Percentiles rank a stretch among this genome's conserved stretches.
Conservation (phyloP, 35 echinoderm and acorn worm species). For the Ophioderma brevispina region DNA sequence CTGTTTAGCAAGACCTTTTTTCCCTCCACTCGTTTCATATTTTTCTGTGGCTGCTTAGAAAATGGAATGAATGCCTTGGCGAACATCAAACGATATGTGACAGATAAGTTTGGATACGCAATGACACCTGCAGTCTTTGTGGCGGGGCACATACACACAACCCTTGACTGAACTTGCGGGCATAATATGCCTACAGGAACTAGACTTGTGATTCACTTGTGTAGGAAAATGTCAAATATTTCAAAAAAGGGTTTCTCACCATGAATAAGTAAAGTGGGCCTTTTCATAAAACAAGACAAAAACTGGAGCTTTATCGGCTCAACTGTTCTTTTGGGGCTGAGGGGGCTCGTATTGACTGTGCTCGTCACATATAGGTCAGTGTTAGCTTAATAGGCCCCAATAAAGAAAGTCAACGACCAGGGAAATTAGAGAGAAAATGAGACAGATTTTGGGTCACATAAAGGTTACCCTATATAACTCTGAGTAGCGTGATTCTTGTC, state of each 20-base stretch:
- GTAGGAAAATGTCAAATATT: background rate
- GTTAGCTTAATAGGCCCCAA: background rate
- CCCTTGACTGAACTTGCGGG: background rate
- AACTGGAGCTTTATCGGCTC: background rate
- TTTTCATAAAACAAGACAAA: background rate
- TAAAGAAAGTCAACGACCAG: constrained; percentile 9
- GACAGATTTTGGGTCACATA: background rate
- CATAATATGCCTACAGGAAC: background rate
- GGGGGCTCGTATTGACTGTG: background rate
- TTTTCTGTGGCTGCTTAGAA: background rate
- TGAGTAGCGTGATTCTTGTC: background rate
- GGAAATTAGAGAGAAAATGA: background rate
- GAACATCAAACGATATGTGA: background rate
- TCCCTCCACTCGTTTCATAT: background rate
- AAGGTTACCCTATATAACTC: background rate
- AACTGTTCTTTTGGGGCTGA: background rate
- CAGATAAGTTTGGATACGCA: background rate
- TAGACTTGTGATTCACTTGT: background rate
- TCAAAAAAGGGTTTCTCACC: background rate
- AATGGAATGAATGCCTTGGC: background rate
- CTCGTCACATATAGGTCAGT: background rate
- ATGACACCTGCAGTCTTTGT: background rate
- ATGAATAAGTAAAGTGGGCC: background rate
- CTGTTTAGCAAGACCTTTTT: background rate
- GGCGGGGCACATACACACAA: too few relatives aligned